Conservation (phyloP, 2,797 vertebrate species). For the Zonotrichia albicollis region DNA sequence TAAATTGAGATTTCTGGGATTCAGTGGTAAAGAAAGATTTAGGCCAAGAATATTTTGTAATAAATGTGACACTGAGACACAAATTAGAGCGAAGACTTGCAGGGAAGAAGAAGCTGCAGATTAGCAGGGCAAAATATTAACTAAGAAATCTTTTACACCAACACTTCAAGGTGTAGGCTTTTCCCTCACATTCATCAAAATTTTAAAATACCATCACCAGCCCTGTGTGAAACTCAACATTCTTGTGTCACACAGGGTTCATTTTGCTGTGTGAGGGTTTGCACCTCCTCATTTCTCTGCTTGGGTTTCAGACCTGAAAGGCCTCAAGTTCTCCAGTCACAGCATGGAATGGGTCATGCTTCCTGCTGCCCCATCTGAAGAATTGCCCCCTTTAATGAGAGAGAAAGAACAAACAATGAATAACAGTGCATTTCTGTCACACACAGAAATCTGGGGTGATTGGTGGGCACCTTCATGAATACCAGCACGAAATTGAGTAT, state of each 20-base stretch:
- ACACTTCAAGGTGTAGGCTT: neutral
- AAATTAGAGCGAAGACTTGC: neutral
- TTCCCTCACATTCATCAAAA: neutral
- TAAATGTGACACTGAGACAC: neutral
- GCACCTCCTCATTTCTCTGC: constrained; percentile 19
- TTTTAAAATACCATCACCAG: neutral
- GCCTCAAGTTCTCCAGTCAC: neutral
- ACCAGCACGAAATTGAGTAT: neutral
- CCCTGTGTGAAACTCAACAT: neutral
- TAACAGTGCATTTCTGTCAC: neutral
- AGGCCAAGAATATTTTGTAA: neutral
- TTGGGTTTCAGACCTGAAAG: constrained; percentile 45
- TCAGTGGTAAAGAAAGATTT: neutral
- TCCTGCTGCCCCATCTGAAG: constrained; percentile 11
- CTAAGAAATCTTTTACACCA: neutral
- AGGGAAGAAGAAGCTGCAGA: neutral
- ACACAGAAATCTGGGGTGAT: fast-evolving
- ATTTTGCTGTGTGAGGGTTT: neutral
- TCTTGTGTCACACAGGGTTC: neutral
- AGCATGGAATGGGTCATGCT: constrained; percentile 25
- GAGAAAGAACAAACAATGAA: neutral
- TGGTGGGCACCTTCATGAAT: neutral
- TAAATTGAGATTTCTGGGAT: neutral
- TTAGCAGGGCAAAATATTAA: neutral
- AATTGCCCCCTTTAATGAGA: constrained; percentile 3